Evolutionary conservation across 2,888 invertebrate genomes (phyloP).

Genomic region (Lutraria lutraria): DNA sequence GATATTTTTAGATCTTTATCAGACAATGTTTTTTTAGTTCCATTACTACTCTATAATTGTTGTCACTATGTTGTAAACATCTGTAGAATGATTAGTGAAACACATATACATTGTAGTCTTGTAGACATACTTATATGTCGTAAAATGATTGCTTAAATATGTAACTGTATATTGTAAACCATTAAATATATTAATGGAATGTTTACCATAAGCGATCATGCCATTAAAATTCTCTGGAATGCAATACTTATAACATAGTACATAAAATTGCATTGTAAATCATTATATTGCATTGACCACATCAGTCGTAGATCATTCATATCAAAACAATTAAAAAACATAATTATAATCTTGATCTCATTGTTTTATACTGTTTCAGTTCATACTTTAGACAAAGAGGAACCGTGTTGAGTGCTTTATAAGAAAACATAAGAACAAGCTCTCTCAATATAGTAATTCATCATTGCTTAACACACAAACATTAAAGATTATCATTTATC

Average conservation of each 20-base stretch:
- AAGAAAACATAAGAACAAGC: neutral
- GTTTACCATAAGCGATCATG: neutral
- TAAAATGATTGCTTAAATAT: neutral
- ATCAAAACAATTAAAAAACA: neutral
- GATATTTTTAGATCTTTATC: neutral
- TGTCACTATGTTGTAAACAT: slow-evolving; percentile 10
- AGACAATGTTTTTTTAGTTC: neutral
- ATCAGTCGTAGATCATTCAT: neutral
- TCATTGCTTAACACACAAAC: neutral
- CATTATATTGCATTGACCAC: neutral
- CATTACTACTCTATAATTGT: neutral
- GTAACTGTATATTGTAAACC: neutral
- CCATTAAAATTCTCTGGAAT: neutral
- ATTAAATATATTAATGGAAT: neutral
- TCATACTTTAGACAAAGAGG: neutral
- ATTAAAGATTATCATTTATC: neutral
- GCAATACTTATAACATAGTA: neutral
- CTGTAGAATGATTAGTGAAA: slow-evolving; percentile 1
- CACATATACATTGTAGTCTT: neutral
- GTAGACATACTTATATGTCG: neutral
- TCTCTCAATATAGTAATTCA: neutral
- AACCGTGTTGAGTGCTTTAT: neutral
- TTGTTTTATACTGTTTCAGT: slow-evolving; percentile 12
- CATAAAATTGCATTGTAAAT: neutral
- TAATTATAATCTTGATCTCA: neutral